phyloP scores from a whole-genome alignment of 2,113 vertebrate genomes.

The Cacatua alba region DNA sequence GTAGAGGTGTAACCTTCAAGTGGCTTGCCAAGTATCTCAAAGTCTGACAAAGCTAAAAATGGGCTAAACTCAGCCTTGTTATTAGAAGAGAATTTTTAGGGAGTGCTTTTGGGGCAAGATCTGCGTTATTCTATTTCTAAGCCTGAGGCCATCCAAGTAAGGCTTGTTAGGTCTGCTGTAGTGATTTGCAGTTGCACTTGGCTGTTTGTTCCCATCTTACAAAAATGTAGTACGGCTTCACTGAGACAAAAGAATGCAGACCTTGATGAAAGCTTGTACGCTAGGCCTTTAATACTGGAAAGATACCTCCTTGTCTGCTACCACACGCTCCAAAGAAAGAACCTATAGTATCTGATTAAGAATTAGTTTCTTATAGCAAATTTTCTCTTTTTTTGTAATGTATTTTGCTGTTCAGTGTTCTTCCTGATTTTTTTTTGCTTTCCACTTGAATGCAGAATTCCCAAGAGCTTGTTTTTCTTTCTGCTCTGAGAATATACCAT shows the following conservation, averaged over 20 bases:
- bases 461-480: background rate
- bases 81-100: background rate
- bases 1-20: background rate
- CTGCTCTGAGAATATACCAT: background rate
- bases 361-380: background rate
- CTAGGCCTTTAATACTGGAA: background rate
- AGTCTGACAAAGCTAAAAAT: background rate
- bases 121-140: background rate
- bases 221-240: background rate
- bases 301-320: background rate
- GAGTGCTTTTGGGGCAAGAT: background rate
- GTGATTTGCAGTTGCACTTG: background rate
- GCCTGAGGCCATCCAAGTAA: background rate
- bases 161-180: background rate
- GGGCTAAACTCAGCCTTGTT: background rate
- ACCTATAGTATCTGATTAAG: background rate
- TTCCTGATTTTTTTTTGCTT: background rate
- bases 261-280: background rate
- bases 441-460: background rate
- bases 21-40: background rate
- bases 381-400: background rate
- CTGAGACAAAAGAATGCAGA: background rate
- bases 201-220: background rate
- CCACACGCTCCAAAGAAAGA: background rate
- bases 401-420: background rate